phyloP scores from a whole-genome alignment of 2,797 vertebrate species.

The Phrynocephalus guinanensis region DNA sequence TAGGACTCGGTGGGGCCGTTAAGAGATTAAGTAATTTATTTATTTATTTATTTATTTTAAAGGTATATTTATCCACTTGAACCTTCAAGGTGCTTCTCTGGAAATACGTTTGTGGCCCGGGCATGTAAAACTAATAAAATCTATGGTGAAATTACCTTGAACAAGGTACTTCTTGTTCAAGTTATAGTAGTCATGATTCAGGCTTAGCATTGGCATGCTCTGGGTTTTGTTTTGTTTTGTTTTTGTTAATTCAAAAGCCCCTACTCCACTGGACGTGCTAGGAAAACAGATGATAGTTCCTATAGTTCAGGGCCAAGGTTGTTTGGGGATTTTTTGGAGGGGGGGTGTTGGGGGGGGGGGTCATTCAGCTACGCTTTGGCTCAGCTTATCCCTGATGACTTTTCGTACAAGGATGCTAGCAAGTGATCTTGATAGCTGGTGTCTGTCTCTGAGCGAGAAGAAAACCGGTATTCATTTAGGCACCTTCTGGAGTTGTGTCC shows the following conservation, averaged over 20 bases:
- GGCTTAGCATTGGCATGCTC: neutral
- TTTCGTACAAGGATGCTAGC: neutral
- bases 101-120: constrained; percentile 9
- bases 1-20: constrained; percentile 4
- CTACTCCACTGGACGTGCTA: neutral
- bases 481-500: too few relatives aligned
- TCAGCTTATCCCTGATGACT: neutral
- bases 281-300: neutral
- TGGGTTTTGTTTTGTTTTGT: neutral
- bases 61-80: constrained; percentile 28
- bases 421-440: neutral
- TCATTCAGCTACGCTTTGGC: too few relatives aligned
- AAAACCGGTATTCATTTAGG: neutral
- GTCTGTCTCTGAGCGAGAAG: too few relatives aligned
- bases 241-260: constrained; percentile 16
- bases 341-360: too few relatives aligned
- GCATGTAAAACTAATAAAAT: neutral
- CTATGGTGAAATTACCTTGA: constrained; percentile 33
- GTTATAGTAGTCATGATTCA: constrained; percentile 7
- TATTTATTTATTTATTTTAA: constrained; percentile 33
- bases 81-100: constrained; percentile 11
- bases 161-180: neutral
- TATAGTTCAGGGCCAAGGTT: neutral
- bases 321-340: neutral
- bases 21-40: constrained; percentile 27